A percentile compares a stretch with the other conserved stretches of the same genome.
These are phyloP conservation scores for Clitarchus hookeri DNA, from an alignment of 2,888 invertebrate species.

Conservation along the genomic window DNA sequence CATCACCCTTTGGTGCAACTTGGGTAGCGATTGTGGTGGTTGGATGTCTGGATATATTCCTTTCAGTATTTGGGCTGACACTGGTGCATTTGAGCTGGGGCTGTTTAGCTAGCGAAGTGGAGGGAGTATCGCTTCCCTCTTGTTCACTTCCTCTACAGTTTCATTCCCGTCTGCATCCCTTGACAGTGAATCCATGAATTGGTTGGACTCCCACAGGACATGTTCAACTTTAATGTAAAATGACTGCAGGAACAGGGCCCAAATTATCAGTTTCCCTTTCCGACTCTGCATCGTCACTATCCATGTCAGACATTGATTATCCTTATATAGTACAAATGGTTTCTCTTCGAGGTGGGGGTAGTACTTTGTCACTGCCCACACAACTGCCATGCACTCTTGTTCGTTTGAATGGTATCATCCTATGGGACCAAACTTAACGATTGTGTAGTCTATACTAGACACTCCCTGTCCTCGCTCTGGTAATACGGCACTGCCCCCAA, in stretches of 20 bases:
- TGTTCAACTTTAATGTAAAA: not conserved
- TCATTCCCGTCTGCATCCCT: not conserved
- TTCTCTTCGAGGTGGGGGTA: not conserved
- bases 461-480: not conserved
- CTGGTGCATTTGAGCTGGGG: too few relatives aligned
- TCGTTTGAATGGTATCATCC: not conserved
- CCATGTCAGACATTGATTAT: not conserved
- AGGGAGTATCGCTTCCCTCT: not conserved
- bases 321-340: not conserved
- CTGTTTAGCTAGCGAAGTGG: too few relatives aligned
- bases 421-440: not conserved
- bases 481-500: not conserved
- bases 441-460: not conserved
- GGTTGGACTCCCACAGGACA: not conserved
- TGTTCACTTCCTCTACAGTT: not conserved
- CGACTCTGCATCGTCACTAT: not conserved
- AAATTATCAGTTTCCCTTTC: not conserved
- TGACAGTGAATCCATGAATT: not conserved
- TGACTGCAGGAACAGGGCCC: not conserved
- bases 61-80: too few relatives aligned
- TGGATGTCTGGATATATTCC: too few relatives aligned
- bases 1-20: not conserved
- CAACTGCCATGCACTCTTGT: not conserved
- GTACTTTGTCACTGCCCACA: not conserved
- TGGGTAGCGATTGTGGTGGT: not conserved